Conservation (phyloP, 2,113 vertebrate genomes). For the Actinemys pallida region DNA sequence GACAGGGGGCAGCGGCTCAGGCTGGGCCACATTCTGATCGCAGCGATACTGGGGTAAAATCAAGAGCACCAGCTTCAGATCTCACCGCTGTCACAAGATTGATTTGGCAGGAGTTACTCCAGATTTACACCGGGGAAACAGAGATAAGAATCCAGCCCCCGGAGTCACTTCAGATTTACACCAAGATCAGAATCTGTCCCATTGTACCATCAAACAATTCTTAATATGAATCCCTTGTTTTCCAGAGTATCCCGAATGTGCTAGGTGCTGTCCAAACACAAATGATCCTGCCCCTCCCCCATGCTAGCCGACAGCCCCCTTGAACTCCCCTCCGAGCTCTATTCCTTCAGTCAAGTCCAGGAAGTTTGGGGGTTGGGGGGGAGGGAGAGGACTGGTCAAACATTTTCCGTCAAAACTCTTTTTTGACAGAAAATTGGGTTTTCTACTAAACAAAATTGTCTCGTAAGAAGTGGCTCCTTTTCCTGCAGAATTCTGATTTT, state of each 20-base stretch:
- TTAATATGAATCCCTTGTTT: background rate
- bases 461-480: background rate
- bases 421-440: background rate
- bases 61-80: background rate
- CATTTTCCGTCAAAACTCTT: background rate
- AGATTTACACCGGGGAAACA: background rate
- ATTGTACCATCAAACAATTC: background rate
- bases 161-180: background rate
- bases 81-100: background rate
- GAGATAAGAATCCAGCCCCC: background rate
- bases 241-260: background rate
- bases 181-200: background rate
- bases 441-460: background rate
- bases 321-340: background rate
- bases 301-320: background rate
- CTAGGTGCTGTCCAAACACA: background rate
- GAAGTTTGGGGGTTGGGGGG: background rate
- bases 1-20: background rate
- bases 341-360: background rate
- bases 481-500: background rate
- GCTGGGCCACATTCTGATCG: background rate
- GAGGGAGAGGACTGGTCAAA: background rate
- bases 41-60: background rate
- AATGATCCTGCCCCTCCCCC: background rate
- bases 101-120: background rate